These are phyloP conservation scores for Manis pentadactyla DNA, from an alignment of 2,797 vertebrate genomes.

Conservation along the genomic window DNA sequence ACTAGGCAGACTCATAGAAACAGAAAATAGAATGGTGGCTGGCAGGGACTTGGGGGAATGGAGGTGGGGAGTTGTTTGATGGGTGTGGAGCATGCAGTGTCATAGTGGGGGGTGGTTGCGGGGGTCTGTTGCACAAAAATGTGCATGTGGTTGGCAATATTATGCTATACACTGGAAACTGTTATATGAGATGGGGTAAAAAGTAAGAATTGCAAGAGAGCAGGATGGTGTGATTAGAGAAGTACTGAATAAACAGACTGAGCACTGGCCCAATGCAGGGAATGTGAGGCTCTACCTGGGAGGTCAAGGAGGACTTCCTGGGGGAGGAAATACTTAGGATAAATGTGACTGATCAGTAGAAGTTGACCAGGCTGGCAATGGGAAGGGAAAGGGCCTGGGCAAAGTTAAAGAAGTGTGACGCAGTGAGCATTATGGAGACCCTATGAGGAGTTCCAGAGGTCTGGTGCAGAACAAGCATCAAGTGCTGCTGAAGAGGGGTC, in stretches of 20 bases:
- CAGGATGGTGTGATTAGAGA: background rate
- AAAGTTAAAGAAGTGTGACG: background rate
- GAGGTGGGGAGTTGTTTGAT: background rate
- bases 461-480: background rate
- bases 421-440: accelerated
- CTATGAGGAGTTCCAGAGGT: background rate
- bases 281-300: background rate
- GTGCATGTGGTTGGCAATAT: background rate
- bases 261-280: background rate
- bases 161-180: background rate
- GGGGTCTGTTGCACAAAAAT: no score
- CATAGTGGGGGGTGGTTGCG: background rate
- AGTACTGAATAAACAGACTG: background rate
- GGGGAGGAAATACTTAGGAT: background rate
- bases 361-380: background rate
- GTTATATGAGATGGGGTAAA: background rate
- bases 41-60: background rate
- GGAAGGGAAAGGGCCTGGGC: background rate
- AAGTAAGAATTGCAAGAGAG: background rate
- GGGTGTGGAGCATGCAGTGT: background rate
- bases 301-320: background rate
- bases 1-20: background rate
- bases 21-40: background rate
- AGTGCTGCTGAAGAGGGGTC: background rate
- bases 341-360: background rate